Conservation (phyloP, 2,888 invertebrate species). For the Linyphia triangularis region DNA sequence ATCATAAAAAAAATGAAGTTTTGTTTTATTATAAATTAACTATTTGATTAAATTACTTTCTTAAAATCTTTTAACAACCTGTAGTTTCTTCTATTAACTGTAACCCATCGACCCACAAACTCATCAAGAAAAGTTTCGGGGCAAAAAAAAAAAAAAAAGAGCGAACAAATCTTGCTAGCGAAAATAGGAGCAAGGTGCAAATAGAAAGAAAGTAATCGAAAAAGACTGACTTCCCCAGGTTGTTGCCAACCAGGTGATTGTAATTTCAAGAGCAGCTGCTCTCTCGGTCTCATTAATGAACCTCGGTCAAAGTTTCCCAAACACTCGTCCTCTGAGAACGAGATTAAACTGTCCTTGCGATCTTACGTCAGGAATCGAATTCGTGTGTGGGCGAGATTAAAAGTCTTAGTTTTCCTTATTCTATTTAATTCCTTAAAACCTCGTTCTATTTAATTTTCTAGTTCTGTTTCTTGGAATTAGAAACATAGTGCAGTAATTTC, state of each 20-base stretch:
- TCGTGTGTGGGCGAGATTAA: background rate
- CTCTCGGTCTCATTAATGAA: slow-evolving; percentile 35
- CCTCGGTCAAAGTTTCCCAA: slow-evolving; percentile 39
- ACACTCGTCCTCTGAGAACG: slow-evolving; percentile 21
- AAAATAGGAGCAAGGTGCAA: background rate
- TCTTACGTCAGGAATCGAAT: slow-evolving; percentile 34
- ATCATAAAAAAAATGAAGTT: too few relatives aligned
- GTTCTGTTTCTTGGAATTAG: background rate
- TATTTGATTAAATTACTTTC: too few relatives aligned
- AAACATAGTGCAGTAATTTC: too few relatives aligned
- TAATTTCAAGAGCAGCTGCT: slow-evolving; percentile 53
- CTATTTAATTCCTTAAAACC: background rate
- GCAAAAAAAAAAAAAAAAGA: background rate
- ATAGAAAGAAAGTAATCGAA: slow-evolving; percentile 49
- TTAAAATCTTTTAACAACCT: too few relatives aligned
- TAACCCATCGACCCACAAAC: background rate
- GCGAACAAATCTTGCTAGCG: background rate
- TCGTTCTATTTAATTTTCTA: background rate
- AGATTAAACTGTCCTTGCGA: slow-evolving; percentile 28
- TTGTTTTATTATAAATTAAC: too few relatives aligned
- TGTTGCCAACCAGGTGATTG: slow-evolving; percentile 48
- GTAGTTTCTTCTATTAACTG: too few relatives aligned
- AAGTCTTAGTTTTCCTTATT: background rate
- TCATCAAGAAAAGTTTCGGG: background rate
- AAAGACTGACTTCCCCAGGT: slow-evolving; percentile 26